Base-by-base conservation (phyloP, 2,113 vertebrate species). In the Gopherus flavomarginatus region DNA sequence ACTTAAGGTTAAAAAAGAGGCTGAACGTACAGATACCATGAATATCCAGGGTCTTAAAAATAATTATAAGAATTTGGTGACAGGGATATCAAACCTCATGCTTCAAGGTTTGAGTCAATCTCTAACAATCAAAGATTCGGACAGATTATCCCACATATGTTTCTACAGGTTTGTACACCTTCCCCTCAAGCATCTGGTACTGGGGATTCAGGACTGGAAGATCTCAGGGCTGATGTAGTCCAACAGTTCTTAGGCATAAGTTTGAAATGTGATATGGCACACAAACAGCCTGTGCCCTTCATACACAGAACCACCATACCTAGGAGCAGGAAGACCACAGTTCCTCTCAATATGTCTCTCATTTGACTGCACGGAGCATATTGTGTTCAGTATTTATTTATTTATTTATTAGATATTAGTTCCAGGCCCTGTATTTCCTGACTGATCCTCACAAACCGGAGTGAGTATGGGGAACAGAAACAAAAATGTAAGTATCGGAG, bases 381-480 rank as follows among this genome's bases (percentile, higher is more conserved):
- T n/a, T 57, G 13, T 54, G 59, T 75, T 57, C 53, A 42, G 50
- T 50, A 50, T 50, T 50, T 49, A 49, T 49, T 49, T 13, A 49
- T 49, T 49, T 49, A 14, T 50, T 50, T 50, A 6, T 50, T 14
- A 50, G 50, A 50, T 50, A 50, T 50, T 4, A 14, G 29, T 47
- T 22, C 29, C 59, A n/a, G 12, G 47, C 52, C 14, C 13, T 0
- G 0, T n/a, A 6, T 47, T 38, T 50, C 54, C 62, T 11, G 35
- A 83, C 35, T 82, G 82, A 56, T 0, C 0, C 8, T 29, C 54
- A 26, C n/a, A 10, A 65, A 50, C 9, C 1, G 0, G 21, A 3
- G 53, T 16, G 47, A 53, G 24, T 75, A 53, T 8, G 17, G 35
- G 69, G 57, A 29, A 59, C n/a, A 78, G 9, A 11, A 65, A 50